Evolutionary conservation across 2,888 invertebrate species (phyloP).

Genomic region (Gonocerus acuteangulatus): DNA sequence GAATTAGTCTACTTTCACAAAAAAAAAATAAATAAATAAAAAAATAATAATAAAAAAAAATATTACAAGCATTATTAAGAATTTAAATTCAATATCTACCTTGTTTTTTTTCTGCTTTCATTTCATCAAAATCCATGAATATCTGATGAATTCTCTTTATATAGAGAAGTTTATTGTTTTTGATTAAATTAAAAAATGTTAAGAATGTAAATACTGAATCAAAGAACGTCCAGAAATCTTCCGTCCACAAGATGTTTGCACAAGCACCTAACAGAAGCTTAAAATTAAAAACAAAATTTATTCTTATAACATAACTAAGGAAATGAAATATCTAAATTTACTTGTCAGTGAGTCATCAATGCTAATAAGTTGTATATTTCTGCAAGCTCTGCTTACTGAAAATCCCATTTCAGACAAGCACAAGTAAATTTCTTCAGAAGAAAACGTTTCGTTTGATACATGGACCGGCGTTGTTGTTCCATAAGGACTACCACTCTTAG

Average conservation of each 20-base stretch:
- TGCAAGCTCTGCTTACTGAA: neutral
- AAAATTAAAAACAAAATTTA: neutral
- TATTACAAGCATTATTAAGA: too few species aligned
- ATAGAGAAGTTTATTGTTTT: conserved; percentile 3
- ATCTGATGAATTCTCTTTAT: neutral
- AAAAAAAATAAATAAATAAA: too few species aligned
- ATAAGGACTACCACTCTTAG: neutral
- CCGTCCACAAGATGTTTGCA: conserved; percentile 24
- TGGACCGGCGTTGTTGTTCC: neutral
- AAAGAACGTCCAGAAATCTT: conserved; percentile 14
- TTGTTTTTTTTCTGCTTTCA: conserved; percentile 14
- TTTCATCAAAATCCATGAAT: neutral
- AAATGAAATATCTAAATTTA: neutral
- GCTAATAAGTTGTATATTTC: neutral
- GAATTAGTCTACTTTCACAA: too few species aligned
- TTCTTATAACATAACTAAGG: neutral
- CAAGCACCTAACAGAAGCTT: conserved; percentile 1
- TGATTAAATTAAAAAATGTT: conserved; percentile 1
- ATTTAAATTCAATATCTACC: conserved; percentile 4
- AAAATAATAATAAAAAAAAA: too few species aligned
- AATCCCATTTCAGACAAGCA: neutral
- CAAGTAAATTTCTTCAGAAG: neutral
- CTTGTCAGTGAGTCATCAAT: neutral
- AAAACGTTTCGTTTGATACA: neutral
- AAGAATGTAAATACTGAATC: conserved; percentile 21